Evolutionary conservation across 2,113 vertebrate genomes (phyloP).

Genomic region (Hippocampus abdominalis): DNA sequence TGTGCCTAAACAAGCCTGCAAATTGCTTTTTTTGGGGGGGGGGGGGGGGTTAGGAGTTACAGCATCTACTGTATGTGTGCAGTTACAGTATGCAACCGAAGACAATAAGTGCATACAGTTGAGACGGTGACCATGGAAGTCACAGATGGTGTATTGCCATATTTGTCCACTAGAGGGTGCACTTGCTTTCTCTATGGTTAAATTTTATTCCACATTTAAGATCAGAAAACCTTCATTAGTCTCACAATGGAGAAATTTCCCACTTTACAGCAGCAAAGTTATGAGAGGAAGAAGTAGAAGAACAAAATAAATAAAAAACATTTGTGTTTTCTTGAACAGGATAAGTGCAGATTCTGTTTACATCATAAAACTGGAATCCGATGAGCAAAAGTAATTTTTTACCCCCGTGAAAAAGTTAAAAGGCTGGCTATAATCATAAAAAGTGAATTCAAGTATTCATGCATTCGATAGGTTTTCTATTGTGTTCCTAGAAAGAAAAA

Average conservation of each 20-base stretch:
- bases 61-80: neutral
- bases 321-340: no score
- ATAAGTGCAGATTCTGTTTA: neutral
- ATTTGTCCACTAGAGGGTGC: neutral
- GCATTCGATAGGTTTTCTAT: neutral
- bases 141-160: neutral
- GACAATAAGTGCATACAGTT: neutral
- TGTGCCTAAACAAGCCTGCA: constrained; percentile 12
- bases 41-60: no score
- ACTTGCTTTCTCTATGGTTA: neutral
- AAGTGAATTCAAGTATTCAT: neutral
- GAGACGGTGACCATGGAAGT: neutral
- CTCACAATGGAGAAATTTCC: no score
- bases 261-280: no score
- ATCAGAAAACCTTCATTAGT: no score
- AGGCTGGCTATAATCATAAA: neutral
- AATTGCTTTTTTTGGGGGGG: neutral
- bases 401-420: neutral
- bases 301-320: no score
- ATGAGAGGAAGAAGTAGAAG: no score
- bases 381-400: neutral
- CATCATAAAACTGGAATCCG: neutral
- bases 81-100: neutral
- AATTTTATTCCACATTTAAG: neutral
- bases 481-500: neutral